These are phyloP conservation scores for Orchestia grillus DNA, from an alignment of 1,140 invertebrate genomes.

Conservation along the genomic window DNA sequence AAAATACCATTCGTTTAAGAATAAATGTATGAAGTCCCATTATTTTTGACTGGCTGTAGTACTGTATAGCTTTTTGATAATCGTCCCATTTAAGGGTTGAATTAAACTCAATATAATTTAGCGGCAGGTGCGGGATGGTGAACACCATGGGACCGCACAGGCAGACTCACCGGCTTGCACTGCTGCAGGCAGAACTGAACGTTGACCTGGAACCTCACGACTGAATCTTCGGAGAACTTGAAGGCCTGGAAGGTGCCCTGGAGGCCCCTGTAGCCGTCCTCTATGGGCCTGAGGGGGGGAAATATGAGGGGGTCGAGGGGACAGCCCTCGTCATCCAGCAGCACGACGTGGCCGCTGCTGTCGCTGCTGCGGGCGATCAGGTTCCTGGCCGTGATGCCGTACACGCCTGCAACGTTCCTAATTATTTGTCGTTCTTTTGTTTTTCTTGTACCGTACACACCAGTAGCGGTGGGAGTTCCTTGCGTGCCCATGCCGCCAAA, in stretches of 20 bases:
- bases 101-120: too few relatives aligned
- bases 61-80: too few relatives aligned
- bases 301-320: constrained; percentile 75
- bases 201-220: constrained; percentile 79
- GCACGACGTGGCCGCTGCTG: constrained; percentile 73
- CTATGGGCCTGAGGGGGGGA: constrained; percentile 72
- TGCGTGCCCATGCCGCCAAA: too few relatives aligned
- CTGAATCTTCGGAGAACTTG: constrained; percentile 79
- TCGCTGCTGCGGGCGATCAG: constrained; percentile 74
- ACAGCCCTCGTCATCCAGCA: constrained; percentile 75
- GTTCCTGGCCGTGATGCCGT: constrained; percentile 75
- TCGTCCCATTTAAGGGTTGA: too few relatives aligned
- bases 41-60: too few relatives aligned
- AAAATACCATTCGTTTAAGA: too few relatives aligned
- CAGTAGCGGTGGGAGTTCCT: too few relatives aligned
- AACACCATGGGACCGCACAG: neutral
- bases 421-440: too few relatives aligned
- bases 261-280: constrained; percentile 70
- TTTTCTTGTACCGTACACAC: too few relatives aligned
- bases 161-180: constrained; percentile 75
- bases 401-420: constrained; percentile 72
- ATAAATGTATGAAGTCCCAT: too few relatives aligned
- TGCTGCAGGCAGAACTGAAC: constrained; percentile 78
- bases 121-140: neutral
- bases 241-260: constrained; percentile 78